Evolutionary conservation across 64 coral and sea anemone genomes (phyloP).

Genomic region (Pocillopora verrucosa): DNA sequence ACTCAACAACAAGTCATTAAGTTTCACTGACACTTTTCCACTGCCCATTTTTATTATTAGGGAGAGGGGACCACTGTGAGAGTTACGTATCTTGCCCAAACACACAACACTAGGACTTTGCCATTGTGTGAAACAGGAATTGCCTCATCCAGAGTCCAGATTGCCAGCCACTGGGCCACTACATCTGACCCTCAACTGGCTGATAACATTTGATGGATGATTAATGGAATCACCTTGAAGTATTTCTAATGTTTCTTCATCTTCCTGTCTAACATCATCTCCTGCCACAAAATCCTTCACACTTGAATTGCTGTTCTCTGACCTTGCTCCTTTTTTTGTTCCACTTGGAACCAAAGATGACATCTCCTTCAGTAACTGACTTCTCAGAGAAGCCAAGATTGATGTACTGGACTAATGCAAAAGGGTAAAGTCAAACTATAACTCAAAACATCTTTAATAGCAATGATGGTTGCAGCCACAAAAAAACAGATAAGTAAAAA

Average conservation of each 20-base stretch:
- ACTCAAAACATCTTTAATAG: too few species aligned
- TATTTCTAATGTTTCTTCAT: constrained; percentile 97
- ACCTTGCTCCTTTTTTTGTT: constrained; percentile 35
- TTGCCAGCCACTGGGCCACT: too few species aligned
- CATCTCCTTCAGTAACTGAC: constrained; percentile 81
- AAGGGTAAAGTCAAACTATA: too few species aligned
- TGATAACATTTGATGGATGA: not conserved
- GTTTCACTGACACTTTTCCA: too few species aligned
- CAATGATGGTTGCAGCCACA: too few species aligned
- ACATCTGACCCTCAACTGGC: not conserved
- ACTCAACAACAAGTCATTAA: too few species aligned
- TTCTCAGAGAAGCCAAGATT: constrained; percentile 73
- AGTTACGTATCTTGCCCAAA: too few species aligned
- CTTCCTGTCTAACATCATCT: constrained; percentile 56
- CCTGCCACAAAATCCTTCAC: constrained; percentile 16
- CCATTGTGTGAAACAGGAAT: too few species aligned
- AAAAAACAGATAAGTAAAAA: not conserved
- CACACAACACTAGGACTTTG: too few species aligned
- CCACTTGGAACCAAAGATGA: constrained; percentile 65
- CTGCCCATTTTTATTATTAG: too few species aligned
- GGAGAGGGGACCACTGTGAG: too few species aligned
- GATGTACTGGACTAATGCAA: constrained; percentile 66
- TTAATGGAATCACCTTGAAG: constrained; percentile 67
- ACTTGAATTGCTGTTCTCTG: constrained; percentile 15
- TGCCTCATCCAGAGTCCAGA: too few species aligned